These are phyloP conservation scores for Cremastobaeus sp. DNA, from an alignment of 2,888 invertebrate species.

Conservation along the genomic window DNA sequence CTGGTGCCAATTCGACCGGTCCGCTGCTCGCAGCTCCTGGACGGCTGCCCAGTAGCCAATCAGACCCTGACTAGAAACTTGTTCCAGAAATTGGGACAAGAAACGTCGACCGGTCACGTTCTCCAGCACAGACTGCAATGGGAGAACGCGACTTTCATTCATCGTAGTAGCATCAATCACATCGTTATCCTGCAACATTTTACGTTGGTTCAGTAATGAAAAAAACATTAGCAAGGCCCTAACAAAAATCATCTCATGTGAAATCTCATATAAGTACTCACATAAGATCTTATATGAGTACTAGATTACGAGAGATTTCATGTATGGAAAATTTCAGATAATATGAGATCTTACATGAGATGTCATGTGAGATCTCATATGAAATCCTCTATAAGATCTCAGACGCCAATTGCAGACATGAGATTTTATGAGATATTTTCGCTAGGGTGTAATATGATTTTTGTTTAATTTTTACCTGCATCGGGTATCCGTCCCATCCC, in stretches of 20 bases:
- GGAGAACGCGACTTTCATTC: slow-evolving; percentile 79
- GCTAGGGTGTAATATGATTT: background rate
- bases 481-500: slow-evolving; percentile 85
- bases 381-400: too few relatives aligned
- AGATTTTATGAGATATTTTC: background rate
- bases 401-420: too few relatives aligned
- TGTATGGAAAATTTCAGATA: too few relatives aligned
- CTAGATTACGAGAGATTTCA: background rate
- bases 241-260: too few relatives aligned
- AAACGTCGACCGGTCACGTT: slow-evolving; percentile 87
- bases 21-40: slow-evolving; percentile 88
- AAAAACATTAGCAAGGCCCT: too few relatives aligned
- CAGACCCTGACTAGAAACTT: slow-evolving; percentile 89
- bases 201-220: too few relatives aligned
- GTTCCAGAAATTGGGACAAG: slow-evolving; percentile 89
- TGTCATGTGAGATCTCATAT: too few relatives aligned
- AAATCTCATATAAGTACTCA: too few relatives aligned
- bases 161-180: slow-evolving; percentile 67
- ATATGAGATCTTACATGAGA: too few relatives aligned
- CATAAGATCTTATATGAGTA: too few relatives aligned
- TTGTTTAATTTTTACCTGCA: slow-evolving; percentile 66
- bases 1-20: slow-evolving; percentile 89
- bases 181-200: slow-evolving; percentile 68
- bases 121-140: slow-evolving; percentile 86
- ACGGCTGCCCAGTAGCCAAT: slow-evolving; percentile 93